Conservation (phyloP, 2,888 invertebrate species). For the Chironomus tentans region DNA sequence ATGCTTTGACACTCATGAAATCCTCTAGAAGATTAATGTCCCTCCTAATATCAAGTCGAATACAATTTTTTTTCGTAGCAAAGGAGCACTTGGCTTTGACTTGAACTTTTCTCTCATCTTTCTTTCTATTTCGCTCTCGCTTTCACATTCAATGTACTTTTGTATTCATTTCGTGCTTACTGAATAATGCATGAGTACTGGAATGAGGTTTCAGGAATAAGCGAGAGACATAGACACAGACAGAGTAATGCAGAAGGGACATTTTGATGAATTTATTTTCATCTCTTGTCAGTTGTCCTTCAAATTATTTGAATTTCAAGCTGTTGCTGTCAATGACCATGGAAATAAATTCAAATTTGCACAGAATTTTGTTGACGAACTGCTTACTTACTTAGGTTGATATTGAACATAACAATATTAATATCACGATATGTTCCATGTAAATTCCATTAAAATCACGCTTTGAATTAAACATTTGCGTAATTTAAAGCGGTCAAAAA, state of each 20-base stretch:
- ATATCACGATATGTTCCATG: too few species aligned
- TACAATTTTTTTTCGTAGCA: neutral
- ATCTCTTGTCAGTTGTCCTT: neutral
- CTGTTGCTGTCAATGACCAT: neutral
- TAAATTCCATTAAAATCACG: neutral
- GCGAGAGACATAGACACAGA: too few species aligned
- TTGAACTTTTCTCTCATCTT: neutral
- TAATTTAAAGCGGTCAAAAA: neutral
- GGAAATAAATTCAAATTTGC: neutral
- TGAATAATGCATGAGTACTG: neutral
- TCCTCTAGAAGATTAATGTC: conserved; percentile 23
- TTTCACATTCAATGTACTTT: neutral
- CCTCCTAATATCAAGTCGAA: neutral
- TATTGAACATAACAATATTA: neutral
- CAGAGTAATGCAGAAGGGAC: too few species aligned
- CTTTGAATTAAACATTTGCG: neutral
- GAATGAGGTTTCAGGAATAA: neutral
- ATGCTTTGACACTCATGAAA: conserved; percentile 20
- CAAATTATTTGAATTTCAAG: neutral
- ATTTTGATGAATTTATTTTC: conserved; percentile 14
- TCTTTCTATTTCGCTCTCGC: neutral
- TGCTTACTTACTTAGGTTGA: neutral
- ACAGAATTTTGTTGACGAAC: too few species aligned
- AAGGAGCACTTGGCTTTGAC: neutral
- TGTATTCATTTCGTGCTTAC: neutral